Base-by-base conservation (phyloP, 2,797 vertebrate species). In the Pantherophis vulpinus region DNA sequence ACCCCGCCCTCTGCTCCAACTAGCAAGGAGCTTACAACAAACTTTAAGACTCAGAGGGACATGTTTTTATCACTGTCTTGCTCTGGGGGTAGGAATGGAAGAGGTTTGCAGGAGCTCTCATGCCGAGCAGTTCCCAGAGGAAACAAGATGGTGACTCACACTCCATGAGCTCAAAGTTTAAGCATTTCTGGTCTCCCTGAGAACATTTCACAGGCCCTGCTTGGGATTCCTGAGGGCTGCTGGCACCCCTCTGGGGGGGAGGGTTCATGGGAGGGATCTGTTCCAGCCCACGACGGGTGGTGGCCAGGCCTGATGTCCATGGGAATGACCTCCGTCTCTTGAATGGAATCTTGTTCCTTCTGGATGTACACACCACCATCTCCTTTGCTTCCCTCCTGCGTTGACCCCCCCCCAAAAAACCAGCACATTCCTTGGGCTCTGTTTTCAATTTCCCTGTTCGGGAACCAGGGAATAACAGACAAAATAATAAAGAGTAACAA, bases 181-280 rank as follows among this genome's bases (percentile, higher is more conserved):
- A 90, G 96, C 95, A 97, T 97, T 70, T 93, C 93, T 4, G 0
- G 55, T 88, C 86, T 95, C 93, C 95, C 91, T 96, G 97, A 90
- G 96, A 96, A 97, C 92, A 91, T 91, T 88, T 94, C 20, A 8
- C n/a, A 3, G 83, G 32, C 70, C 32, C 25, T 96, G 94, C 47
- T 88, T 14, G 32, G 86, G 91, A 83, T 94, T 86, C 32, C 7
- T 13, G 92, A 91, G 1, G 27, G 88, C 1, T 8, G 79, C 27
- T 1, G 5, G 87, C 14, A 61, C 70, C 83, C 3, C 88, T 54
- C 29, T 13, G 59, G 29, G 61, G 86, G 47, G 92, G 92, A 42
- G 42, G 42, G 42, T 42, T 6, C 4, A 4, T 12, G 32, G 23
- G 29, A 27, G 59, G 86, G 42, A 86, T 9, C 55, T 3, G 0